Evolutionary conservation across 1,140 invertebrate species (phyloP), one percentile per base, ranked within the genome.

Genomic region (Olivierus martensii): DNA sequence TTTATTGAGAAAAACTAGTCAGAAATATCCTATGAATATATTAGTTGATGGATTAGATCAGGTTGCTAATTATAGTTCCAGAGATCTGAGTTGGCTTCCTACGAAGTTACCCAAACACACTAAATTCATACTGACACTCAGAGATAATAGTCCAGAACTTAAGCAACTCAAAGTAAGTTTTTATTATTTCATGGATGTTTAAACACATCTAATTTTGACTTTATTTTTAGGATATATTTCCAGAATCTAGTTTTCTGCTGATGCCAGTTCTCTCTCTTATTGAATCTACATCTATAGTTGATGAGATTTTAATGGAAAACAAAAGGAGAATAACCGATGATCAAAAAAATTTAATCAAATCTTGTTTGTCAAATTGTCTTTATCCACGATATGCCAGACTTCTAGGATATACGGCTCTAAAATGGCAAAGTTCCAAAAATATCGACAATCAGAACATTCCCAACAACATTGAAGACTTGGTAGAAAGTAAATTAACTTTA

Each of bases 31-130:
- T 11, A 63, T 82, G 41, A 69, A 83, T 36, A 69, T 86, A 41
- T 73, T 82, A 19, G 72, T 84, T 48, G 82, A 84, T 62, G 82
- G 80, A 0, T 66, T 84, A 7, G 82, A 85, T 62, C 77, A 79
- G 65, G 70, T 80, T 52, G 65, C 68, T 56, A 59, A 62, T 45
- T 60, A 50, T 46, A 51, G 54, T 37, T 49, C 46, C 12, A 49
- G 58, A 50, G 62, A 59, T n/a, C 55, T 77, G 17, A 71, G 77
- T 34, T 85, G 82, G 83, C 63, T 86, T 52, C 81, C 81, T 4
- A 66, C 70, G n/a, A 69, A 74, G 36, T 67, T 85, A 49, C 80
- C 81, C 3, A 71, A 75, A 47, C 78, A 79, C 62, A 75, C 81
- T 22, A 83, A 83, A 67, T 68, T 86, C 53, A 76, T 85, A 21